Percentiles rank a stretch among this genome's conserved stretches.
Evolutionary conservation across 2,888 invertebrate genomes (phyloP).

Genomic region (Anaspis maculata): DNA sequence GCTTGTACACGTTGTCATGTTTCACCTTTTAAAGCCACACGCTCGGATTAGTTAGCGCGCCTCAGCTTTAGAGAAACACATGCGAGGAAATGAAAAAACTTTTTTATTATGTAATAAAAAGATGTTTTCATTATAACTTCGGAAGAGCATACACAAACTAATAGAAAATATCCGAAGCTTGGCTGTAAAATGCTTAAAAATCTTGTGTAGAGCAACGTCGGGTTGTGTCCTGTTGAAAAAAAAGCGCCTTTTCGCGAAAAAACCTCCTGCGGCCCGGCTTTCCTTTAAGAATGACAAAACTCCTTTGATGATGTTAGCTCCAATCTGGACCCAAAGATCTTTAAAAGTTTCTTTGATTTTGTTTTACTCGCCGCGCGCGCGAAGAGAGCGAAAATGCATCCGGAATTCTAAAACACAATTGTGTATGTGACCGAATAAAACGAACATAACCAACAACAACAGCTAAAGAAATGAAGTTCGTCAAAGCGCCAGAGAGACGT

Average conservation of each 20-base stretch:
- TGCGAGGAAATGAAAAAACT: conserved; percentile 8
- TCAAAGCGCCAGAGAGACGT: conserved; percentile 1
- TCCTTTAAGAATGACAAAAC: conserved; percentile 11
- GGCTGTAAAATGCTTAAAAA: conserved; percentile 1
- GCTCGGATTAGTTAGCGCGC: conserved; percentile 11
- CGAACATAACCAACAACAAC: conserved; percentile 7
- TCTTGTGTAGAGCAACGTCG: no score
- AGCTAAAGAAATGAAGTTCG: conserved; percentile 6
- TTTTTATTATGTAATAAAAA: conserved; percentile 7
- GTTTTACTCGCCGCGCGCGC: conserved; percentile 16
- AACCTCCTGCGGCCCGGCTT: not conserved
- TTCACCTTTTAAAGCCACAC: no score
- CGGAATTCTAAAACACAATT: conserved; percentile 15
- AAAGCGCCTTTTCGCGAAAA: no score
- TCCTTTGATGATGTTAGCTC: conserved; percentile 19
- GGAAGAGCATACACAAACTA: conserved; percentile 1
- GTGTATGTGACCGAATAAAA: conserved; percentile 13
- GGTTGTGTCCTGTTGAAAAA: no score
- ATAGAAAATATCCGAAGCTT: conserved; percentile 9
- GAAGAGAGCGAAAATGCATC: conserved; percentile 7
- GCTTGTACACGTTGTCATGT: no score
- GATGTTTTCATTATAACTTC: conserved; percentile 8
- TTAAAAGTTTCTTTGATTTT: conserved; percentile 24
- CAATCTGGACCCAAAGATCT: conserved; percentile 15
- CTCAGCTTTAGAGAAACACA: conserved; percentile 3